These are phyloP conservation scores for Drosophila lini DNA, from an alignment of 1,140 invertebrate species.

Conservation along the genomic window DNA sequence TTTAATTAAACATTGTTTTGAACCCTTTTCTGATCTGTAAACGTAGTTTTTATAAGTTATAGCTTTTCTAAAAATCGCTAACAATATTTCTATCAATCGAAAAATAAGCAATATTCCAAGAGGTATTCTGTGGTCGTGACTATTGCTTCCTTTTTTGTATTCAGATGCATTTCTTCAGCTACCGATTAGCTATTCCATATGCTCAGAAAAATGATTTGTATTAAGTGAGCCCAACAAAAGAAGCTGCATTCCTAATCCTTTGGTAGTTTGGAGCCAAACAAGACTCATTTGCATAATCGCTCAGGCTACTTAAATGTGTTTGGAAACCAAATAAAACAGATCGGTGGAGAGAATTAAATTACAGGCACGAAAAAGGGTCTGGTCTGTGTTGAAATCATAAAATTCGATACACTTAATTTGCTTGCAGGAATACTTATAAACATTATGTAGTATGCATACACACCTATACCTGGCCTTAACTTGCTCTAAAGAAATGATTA, in stretches of 20 bases:
- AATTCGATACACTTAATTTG: constrained; percentile 47
- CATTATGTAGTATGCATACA: background rate
- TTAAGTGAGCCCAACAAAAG: background rate
- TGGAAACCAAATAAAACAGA: constrained; percentile 22
- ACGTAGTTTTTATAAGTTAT: too few species aligned
- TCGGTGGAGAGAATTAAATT: constrained; percentile 31
- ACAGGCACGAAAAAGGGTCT: constrained; percentile 36
- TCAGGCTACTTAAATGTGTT: constrained; percentile 2
- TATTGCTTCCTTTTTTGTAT: background rate
- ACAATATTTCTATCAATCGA: background rate
- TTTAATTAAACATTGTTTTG: too few species aligned
- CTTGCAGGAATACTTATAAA: constrained; percentile 18
- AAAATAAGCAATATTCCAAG: background rate
- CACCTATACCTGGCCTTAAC: constrained; percentile 11
- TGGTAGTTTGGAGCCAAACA: background rate
- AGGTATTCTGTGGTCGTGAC: background rate
- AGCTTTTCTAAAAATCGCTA: background rate
- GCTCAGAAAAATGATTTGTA: background rate
- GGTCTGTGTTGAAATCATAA: constrained; percentile 44
- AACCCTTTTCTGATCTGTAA: too few species aligned
- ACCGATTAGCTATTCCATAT: background rate
- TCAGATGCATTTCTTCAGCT: background rate
- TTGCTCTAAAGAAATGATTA: background rate
- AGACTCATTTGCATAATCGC: constrained; percentile 39
- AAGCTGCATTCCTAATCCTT: constrained; percentile 17